These are phyloP conservation scores for Cerastis leucographa DNA, from an alignment of 2,888 invertebrate genomes.

Conservation along the genomic window DNA sequence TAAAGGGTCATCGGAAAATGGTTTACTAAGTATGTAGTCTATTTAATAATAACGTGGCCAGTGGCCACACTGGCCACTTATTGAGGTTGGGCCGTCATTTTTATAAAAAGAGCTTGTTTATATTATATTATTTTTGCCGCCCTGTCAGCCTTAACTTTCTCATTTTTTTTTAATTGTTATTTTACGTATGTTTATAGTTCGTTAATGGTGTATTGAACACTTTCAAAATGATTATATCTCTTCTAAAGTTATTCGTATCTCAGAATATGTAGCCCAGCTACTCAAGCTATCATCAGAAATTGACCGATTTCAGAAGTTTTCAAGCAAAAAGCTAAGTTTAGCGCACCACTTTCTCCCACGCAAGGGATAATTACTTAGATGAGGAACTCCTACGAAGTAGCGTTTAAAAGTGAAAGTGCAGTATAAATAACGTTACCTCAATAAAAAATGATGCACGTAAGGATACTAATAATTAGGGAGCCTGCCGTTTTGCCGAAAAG, in stretches of 20 bases:
- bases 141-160: too few relatives aligned
- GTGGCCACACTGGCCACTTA: neutral
- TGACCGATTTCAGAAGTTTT: neutral
- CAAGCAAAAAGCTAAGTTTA: neutral
- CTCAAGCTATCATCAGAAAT: neutral
- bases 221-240: neutral
- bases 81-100: neutral
- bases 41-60: neutral
- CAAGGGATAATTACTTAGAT: neutral
- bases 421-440: neutral
- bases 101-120: neutral
- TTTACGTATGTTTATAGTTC: neutral
- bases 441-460: neutral
- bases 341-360: neutral
- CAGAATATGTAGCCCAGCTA: neutral
- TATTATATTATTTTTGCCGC: too few relatives aligned
- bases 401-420: conserved; percentile 7
- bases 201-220: neutral
- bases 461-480: too few relatives aligned
- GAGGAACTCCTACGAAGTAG: neutral
- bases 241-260: neutral
- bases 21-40: neutral
- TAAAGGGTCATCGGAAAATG: neutral
- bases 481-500: too few relatives aligned
- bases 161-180: too few relatives aligned